A percentile compares a stretch with the other conserved stretches of the same genome.
These are phyloP conservation scores for Hemiprocne comata DNA, from an alignment of 2,113 vertebrate genomes.

Conservation along the genomic window DNA sequence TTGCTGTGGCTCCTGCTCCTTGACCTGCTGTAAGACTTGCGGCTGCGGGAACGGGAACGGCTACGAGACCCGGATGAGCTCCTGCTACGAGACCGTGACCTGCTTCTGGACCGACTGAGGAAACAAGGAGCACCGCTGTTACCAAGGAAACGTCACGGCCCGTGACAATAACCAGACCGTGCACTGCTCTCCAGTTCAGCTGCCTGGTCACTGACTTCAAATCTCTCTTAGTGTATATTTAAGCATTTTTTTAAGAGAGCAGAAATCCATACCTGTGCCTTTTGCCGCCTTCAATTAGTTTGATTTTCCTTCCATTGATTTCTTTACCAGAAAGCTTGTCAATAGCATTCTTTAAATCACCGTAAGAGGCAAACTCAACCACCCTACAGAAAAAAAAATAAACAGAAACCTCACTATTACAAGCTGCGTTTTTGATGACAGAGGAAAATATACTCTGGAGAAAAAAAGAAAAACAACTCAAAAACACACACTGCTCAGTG, in stretches of 20 bases:
- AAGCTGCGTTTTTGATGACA: fast-evolving
- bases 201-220: fast-evolving
- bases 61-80: constrained; percentile 89
- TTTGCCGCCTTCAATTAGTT: constrained; percentile 92
- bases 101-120: constrained; percentile 86
- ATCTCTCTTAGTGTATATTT: neutral
- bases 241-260: neutral
- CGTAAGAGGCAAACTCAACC: constrained; percentile 96
- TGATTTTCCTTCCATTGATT: constrained; percentile 98
- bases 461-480: neutral
- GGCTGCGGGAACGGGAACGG: constrained; percentile 85
- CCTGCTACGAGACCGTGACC: constrained; percentile 89
- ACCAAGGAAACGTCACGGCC: fast-evolving
- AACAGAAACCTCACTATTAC: neutral
- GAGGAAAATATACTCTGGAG: neutral
- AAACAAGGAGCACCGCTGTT: fast-evolving
- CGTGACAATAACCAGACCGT: fast-evolving
- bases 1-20: constrained; percentile 84
- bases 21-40: constrained; percentile 86
- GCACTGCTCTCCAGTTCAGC: fast-evolving
- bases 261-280: constrained; percentile 84
- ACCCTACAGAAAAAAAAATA: constrained; percentile 74
- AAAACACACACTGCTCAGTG: neutral
- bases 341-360: constrained; percentile 96
- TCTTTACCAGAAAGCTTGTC: constrained; percentile 97